Percentiles rank a stretch among this genome's conserved stretches.
These are phyloP conservation scores for Caenorhabditis plicata DNA, from an alignment of 2,888 invertebrate genomes.

Conservation along the genomic window DNA sequence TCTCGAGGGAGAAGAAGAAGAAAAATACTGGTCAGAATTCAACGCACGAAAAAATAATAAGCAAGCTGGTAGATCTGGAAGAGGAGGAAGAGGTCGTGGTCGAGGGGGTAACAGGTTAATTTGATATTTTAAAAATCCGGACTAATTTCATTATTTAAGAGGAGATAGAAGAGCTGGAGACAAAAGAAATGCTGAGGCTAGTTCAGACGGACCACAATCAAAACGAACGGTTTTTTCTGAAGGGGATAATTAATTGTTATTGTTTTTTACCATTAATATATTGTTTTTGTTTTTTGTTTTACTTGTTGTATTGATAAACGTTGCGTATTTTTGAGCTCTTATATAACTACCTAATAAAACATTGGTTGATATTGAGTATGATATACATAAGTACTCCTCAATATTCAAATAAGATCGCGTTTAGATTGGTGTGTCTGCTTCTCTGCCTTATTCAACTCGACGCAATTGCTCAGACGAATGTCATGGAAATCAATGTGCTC, in stretches of 20 bases:
- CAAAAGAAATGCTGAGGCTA: slow-evolving; percentile 2
- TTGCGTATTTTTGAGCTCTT: no score
- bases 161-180: slow-evolving; percentile 14
- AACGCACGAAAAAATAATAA: slow-evolving; percentile 43
- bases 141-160: slow-evolving; percentile 1
- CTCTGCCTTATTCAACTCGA: slow-evolving; percentile 11
- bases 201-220: slow-evolving; percentile 17
- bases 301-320: no score
- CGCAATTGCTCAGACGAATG: no score
- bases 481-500: no score
- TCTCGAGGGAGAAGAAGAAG: slow-evolving; percentile 62
- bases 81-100: slow-evolving; percentile 40
- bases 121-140: not conserved
- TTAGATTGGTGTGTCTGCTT: no score
- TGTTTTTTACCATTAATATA: no score
- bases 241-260: slow-evolving; percentile 25
- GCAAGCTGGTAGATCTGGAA: slow-evolving; percentile 18
- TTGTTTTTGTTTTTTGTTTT: no score
- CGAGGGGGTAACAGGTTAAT: slow-evolving; percentile 7
- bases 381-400: no score
- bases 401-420: no score
- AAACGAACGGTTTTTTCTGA: slow-evolving; percentile 43
- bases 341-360: no score
- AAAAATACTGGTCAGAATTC: slow-evolving; percentile 61
- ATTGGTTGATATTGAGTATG: no score